phyloP scores from a whole-genome alignment of 2,113 vertebrate species.

The Crotalus helleri region DNA sequence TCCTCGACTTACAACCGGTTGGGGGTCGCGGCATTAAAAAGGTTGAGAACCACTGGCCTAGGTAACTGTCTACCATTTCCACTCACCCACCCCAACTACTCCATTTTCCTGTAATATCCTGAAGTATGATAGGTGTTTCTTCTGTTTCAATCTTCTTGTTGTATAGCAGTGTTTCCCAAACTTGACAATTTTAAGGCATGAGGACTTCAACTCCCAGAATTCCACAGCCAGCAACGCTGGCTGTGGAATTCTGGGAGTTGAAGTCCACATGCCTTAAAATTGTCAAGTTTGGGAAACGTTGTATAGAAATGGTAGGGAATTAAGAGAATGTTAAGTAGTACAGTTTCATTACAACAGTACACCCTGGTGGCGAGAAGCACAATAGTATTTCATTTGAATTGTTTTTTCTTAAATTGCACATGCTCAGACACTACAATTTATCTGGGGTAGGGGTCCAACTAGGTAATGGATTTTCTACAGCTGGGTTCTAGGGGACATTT shows the following conservation, averaged over 20 bases:
- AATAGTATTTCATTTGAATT: neutral
- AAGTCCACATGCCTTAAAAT: too few species aligned
- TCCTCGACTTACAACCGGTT: too few species aligned
- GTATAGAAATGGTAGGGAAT: neutral
- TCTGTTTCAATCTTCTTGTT: neutral
- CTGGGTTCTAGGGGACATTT: neutral
- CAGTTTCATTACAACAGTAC: neutral
- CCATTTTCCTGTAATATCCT: neutral
- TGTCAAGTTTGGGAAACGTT: too few species aligned
- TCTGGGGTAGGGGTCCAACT: neutral
- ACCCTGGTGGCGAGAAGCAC: conserved; percentile 5
- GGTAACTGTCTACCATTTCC: neutral
- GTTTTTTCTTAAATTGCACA: too few species aligned
- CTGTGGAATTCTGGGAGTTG: too few species aligned
- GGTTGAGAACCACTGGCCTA: neutral
- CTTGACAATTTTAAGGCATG: too few species aligned
- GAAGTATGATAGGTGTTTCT: neutral
- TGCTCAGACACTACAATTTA: neutral
- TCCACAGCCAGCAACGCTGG: too few species aligned
- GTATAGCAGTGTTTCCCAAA: too few species aligned
- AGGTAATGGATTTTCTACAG: neutral
- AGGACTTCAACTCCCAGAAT: too few species aligned
- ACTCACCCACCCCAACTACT: neutral
- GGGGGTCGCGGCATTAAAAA: too few species aligned
- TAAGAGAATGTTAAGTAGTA: neutral